phyloP scores from a whole-genome alignment of 1,140 invertebrate species.

The Asbolus verrucosus region DNA sequence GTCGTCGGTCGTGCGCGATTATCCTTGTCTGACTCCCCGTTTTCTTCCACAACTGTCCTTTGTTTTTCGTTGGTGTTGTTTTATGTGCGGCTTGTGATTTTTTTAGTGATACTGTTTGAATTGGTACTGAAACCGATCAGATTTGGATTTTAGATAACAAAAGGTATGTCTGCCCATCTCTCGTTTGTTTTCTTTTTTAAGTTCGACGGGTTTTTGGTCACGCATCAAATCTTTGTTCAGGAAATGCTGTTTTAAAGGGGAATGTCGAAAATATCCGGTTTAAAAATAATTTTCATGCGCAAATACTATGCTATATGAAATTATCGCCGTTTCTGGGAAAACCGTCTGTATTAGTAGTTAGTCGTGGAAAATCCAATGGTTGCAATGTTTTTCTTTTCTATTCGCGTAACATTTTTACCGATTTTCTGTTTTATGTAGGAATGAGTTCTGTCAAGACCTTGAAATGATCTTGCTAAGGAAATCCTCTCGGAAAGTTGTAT shows the following conservation, averaged over 20 bases:
- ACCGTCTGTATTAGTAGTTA: not conserved
- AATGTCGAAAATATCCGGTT: constrained; percentile 44
- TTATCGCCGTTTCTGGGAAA: constrained; percentile 3
- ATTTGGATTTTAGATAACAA: constrained; percentile 10
- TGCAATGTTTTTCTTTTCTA: too few relatives aligned
- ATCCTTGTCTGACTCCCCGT: constrained; percentile 11
- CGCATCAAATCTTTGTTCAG: constrained; percentile 24
- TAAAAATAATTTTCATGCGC: constrained; percentile 10
- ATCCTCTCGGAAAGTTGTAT: not conserved
- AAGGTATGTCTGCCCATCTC: constrained; percentile 32
- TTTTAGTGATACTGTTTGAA: constrained; percentile 7
- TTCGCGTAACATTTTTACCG: too few relatives aligned
- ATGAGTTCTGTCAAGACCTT: not conserved
- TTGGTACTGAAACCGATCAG: too few relatives aligned
- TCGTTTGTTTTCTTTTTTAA: not conserved
- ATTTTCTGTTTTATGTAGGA: too few relatives aligned
- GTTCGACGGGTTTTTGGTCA: constrained; percentile 6
- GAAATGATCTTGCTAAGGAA: not conserved
- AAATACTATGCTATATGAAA: not conserved
- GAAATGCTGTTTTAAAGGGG: constrained; percentile 39
- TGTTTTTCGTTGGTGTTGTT: constrained; percentile 24
- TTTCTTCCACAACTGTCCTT: not conserved
- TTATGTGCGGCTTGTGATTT: not conserved
- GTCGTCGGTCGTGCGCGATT: constrained; percentile 11
- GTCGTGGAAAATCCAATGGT: constrained; percentile 12